Base-by-base conservation (phyloP, 2,797 vertebrate species). In the Propithecus perrieri region DNA sequence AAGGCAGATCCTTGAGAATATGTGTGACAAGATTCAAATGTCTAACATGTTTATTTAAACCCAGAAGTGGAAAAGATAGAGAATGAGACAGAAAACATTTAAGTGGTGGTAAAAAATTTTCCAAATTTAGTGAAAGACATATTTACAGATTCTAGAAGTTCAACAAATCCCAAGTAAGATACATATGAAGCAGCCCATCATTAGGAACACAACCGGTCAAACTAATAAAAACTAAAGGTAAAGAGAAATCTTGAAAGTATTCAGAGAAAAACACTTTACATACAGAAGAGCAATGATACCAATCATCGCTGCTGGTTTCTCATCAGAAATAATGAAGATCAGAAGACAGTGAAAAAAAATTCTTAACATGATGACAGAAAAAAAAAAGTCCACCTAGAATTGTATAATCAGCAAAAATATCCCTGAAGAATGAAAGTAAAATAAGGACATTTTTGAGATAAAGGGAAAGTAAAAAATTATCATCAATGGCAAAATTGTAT, bases 371-470 rank as follows among this genome's bases (percentile, higher is more conserved):
- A 24, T 71, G 10, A 63, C 86, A 55, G 26, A 80, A 79, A 65
- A 78, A 9, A 80, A 63, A 80, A 63, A 43, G 12, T 53, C 76
- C 87, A 85, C 22, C 24, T 48, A 46, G 26, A 92, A 69, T 75
- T 88, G 84, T 61, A 85, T 80, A 93, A 22, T 38, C 38, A 91
- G 33, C 48, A 95, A 94, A 86, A 85, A 76, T 9, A 90, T 20
- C n/a, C 14, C 61, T 90, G 11, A 67, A 91, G 53, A 94, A 93
- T n/a, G 9, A 79, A 89, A 78, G 55, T 72, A 81, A 94, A 71
- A 61, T 63, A 61, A 35, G 30, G 14, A 35, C 13, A 71, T 57
- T 65, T 79, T 57, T 80, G 30, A 95, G 43, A 55, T 55, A 80
- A 96, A 84, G 59, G 10, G 89, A 96, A 59, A 85, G 4, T 84